Evolutionary conservation across 2,797 vertebrate species (phyloP), one percentile per base, ranked within the genome.

Genomic region (Pipistrellus pipistrellus): DNA sequence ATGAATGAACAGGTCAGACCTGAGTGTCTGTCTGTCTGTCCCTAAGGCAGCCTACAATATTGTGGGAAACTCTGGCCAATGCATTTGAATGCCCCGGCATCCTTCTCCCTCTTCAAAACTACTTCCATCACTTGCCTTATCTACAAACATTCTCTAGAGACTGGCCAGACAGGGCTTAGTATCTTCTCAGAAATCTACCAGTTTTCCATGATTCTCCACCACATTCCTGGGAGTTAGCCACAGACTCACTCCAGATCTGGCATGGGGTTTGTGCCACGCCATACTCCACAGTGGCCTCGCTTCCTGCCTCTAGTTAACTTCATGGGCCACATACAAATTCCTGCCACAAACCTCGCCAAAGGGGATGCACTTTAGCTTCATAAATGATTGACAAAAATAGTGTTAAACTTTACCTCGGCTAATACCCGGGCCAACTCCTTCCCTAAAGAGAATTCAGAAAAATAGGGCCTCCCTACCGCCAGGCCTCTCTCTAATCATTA

Each of bases 381-480:
- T 46, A 88, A 91, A 94, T 94, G 82, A 95, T 35, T 96, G 93
- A 77, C 87, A 27, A 76, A 72, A 82, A 41, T 13, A 71, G 25
- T 44, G 75, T 44, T 55, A 87, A 85, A 81, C 32, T 23, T 75
- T 41, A 87, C 55, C 68, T 81, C 32, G 18, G 13, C n/a, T 44
- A 73, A 76, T 46, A 35, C 27, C 44, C 1, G 30, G 14, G 8
- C 44, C 68, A 85, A 51, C 7, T 32, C 48, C 25, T 77, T 91
- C 21, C 17, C 55, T 68, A 66, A 95, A 94, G 44, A 66, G n/a
- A 93, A 9, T 90, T 92, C 27, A 88, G 66, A 84, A 91, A 66
- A 85, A 82, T 7, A 20, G 3, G 20, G 12, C 10, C 14, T 71
- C 51, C 17, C 3, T 46, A 32, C 59, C 30, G 51, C 13, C 20